Percentiles rank a stretch among this genome's conserved stretches.
Conservation (phyloP, 2,888 invertebrate species). For the Bellardia pandia region DNA sequence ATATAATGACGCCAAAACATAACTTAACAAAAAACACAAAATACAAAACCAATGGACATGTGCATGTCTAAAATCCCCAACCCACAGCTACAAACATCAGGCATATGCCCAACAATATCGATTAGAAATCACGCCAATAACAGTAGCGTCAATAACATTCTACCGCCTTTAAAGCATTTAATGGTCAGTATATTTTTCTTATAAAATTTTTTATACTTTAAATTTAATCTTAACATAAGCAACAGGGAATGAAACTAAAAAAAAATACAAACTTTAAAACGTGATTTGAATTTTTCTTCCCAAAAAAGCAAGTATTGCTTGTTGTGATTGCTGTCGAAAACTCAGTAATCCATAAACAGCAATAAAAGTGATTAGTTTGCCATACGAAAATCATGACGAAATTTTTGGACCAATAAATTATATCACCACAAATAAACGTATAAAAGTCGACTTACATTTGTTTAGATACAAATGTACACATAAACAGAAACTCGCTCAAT, state of each 20-base stretch:
- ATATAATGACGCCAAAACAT: not conserved
- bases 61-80: not conserved
- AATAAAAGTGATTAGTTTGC: slow-evolving; percentile 19
- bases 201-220: not conserved
- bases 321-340: not conserved
- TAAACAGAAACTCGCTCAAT: not conserved
- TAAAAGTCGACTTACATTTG: not conserved
- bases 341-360: slow-evolving; percentile 41
- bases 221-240: slow-evolving; percentile 15
- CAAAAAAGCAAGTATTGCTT: not conserved
- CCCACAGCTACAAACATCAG: not conserved
- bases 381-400: slow-evolving; percentile 34
- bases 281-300: slow-evolving; percentile 27
- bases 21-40: too few relatives aligned
- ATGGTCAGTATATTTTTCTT: not conserved
- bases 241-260: not conserved
- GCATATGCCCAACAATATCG: not conserved
- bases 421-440: not conserved
- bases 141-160: not conserved
- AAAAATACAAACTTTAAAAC: slow-evolving; percentile 3
- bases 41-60: slow-evolving; percentile 1
- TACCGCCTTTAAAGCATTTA: not conserved
- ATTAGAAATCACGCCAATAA: not conserved
- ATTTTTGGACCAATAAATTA: not conserved
- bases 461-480: not conserved